Evolutionary conservation across 2,797 vertebrate genomes (phyloP), one percentile per base, ranked within the genome.

Genomic region (Harpagifer antarcticus): DNA sequence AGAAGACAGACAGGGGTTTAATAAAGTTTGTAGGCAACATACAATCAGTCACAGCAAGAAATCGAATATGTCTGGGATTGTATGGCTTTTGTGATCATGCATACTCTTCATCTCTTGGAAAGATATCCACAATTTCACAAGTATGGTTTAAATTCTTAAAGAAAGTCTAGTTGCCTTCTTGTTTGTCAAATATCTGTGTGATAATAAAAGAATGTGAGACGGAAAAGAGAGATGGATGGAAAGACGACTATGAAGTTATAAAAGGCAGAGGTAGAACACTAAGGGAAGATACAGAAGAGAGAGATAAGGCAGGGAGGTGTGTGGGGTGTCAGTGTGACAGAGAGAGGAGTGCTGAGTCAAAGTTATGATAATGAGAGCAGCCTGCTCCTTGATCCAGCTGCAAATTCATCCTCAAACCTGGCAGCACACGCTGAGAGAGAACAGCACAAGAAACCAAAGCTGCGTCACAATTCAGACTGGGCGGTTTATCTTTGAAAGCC

Each of bases 321-420:
- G 61, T 71, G 66, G 52, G 63, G 15, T 27, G 68, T 78, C 57
- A 40, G 0, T 68, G 79, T 78, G 72, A 81, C 75, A 71, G 53
- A 69, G 49, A 54, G 66, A 72, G 69, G 44, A 78, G 56, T 62
- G 78, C 83, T 83, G 76, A 85, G 68, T 90, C 83, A 81, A 44
- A 68, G 66, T 67, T 77, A 85, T 82, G 79, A 55, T 86, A 86
- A 88, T 85, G 68, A 79, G 64, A 45, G 33, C 9, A 2, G 60
- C 14, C 43, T 67, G 63, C 64, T 49, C 14, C 71, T 69, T 19
- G 11, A 70, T 82, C 45, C 47, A 31, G 57, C 70, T 72, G 72
- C 65, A 79, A 40, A 72, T 57, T 48, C 50, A 74, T 74, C 56
- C 40, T 40, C 48, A 10, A 17, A 49, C 53, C 63, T 50, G 63